Evolutionary conservation across 2,113 vertebrate genomes (phyloP).

Genomic region (Erythrocebus patas): DNA sequence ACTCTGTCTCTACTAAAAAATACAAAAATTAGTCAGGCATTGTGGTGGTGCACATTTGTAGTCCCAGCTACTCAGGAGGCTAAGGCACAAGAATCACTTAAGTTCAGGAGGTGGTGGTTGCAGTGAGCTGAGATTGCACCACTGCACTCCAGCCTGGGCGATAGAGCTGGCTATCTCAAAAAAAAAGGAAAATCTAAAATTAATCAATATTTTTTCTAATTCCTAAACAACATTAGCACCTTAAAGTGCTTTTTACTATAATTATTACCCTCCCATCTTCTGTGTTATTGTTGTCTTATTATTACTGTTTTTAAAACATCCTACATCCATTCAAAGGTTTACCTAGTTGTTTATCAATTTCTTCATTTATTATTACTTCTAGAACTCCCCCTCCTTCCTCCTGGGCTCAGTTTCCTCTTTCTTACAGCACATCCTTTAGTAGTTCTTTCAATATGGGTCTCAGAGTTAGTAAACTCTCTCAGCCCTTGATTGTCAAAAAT

Average conservation of each 20-base stretch:
- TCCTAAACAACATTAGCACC: not conserved
- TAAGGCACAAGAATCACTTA: too few relatives aligned
- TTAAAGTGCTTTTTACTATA: not conserved
- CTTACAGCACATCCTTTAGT: not conserved
- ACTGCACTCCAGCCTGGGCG: too few relatives aligned
- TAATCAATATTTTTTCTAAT: not conserved
- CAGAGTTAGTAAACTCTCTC: not conserved
- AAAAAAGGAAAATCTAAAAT: not conserved
- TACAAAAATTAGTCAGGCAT: too few relatives aligned
- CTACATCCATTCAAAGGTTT: not conserved
- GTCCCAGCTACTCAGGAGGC: too few relatives aligned
- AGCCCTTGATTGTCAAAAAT: not conserved
- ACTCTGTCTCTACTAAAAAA: too few relatives aligned
- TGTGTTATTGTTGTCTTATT: not conserved
- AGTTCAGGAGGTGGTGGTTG: too few relatives aligned
- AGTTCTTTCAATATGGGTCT: not conserved
- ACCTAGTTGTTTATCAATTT: not conserved
- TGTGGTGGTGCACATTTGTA: too few relatives aligned
- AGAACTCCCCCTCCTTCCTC: not conserved
- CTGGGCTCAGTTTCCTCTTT: not conserved
- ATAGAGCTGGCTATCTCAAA: too few relatives aligned
- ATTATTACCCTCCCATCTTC: not conserved
- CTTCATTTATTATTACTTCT: not conserved
- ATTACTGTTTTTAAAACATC: not conserved
- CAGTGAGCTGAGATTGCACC: too few relatives aligned